These are phyloP conservation scores for Nemapogon koenigi DNA, from an alignment of 2,888 invertebrate genomes.

Conservation along the genomic window DNA sequence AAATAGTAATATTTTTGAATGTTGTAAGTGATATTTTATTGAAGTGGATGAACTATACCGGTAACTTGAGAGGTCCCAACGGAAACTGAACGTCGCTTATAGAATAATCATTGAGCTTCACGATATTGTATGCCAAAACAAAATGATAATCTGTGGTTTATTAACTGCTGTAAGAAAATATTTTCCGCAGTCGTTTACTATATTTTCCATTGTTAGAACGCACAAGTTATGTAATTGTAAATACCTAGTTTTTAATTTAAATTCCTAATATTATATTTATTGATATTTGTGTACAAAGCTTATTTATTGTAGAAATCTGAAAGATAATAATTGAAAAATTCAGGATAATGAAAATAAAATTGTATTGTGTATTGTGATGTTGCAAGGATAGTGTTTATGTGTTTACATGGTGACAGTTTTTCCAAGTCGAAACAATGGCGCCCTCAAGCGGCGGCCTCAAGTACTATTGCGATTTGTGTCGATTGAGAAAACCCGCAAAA, in stretches of 20 bases:
- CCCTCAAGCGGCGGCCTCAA: conserved; percentile 64
- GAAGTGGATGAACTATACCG: conserved; percentile 3
- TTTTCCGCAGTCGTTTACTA: conserved; percentile 52
- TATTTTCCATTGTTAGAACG: neutral
- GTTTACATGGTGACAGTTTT: conserved; percentile 73
- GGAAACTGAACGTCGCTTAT: conserved; percentile 34
- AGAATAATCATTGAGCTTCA: conserved; percentile 44
- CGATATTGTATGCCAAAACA: conserved; percentile 50
- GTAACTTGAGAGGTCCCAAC: conserved; percentile 28
- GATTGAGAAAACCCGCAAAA: conserved; percentile 26
- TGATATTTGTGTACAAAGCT: neutral
- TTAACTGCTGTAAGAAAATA: conserved; percentile 48
- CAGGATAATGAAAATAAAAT: conserved; percentile 12
- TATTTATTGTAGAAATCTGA: no score
- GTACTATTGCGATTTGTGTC: conserved; percentile 51
- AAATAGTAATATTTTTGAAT: neutral
- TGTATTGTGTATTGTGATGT: neutral
- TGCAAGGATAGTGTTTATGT: conserved; percentile 30
- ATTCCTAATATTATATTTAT: no score
- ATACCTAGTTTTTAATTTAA: no score
- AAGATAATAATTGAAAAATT: conserved; percentile 17
- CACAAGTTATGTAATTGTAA: no score
- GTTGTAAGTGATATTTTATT: no score
- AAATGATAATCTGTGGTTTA: conserved; percentile 55
- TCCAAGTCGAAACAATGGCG: conserved; percentile 64